phyloP scores from a whole-genome alignment of 2,888 invertebrate genomes.

The Andrena flavipes region DNA sequence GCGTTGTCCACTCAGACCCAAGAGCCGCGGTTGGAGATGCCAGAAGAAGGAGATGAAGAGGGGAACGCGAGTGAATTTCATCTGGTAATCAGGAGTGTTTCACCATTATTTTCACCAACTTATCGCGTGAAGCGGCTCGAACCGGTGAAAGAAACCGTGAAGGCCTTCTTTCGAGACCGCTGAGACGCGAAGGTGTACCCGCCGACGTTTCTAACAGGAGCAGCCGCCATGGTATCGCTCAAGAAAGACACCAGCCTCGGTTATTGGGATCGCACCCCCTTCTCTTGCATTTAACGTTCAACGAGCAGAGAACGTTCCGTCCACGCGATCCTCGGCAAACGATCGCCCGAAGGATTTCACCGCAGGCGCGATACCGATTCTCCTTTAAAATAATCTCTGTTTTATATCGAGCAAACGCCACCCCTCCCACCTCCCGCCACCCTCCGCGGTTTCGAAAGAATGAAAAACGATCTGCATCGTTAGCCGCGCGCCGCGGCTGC shows the following conservation, averaged over 20 bases:
- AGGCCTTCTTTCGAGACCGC: conserved; percentile 67
- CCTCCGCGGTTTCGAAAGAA: conserved; percentile 36
- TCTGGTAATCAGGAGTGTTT: conserved; percentile 65
- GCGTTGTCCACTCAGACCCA: too few species aligned
- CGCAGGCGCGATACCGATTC: conserved; percentile 12
- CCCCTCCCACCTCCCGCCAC: not conserved
- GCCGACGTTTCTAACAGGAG: conserved; percentile 9
- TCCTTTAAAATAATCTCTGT: conserved; percentile 19
- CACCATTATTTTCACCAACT: conserved; percentile 77
- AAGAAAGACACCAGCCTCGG: not conserved
- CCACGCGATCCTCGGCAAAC: not conserved
- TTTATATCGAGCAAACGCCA: conserved; percentile 24
- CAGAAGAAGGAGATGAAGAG: conserved; percentile 6
- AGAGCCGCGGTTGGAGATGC: not conserved
- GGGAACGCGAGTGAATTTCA: conserved; percentile 39
- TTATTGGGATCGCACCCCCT: not conserved
- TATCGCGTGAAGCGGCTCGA: conserved; percentile 72
- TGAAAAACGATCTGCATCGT: conserved; percentile 42
- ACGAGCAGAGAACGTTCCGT: not conserved
- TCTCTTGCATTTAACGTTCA: not conserved
- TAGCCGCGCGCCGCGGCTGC: conserved; percentile 3
- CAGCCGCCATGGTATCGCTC: not conserved
- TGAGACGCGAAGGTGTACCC: conserved; percentile 41
- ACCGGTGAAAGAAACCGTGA: conserved; percentile 75
- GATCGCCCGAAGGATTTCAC: conserved; percentile 17